Evolutionary conservation across 2,888 invertebrate species (phyloP), one percentile per base, ranked within the genome.

Genomic region (Spodoptera littoralis): DNA sequence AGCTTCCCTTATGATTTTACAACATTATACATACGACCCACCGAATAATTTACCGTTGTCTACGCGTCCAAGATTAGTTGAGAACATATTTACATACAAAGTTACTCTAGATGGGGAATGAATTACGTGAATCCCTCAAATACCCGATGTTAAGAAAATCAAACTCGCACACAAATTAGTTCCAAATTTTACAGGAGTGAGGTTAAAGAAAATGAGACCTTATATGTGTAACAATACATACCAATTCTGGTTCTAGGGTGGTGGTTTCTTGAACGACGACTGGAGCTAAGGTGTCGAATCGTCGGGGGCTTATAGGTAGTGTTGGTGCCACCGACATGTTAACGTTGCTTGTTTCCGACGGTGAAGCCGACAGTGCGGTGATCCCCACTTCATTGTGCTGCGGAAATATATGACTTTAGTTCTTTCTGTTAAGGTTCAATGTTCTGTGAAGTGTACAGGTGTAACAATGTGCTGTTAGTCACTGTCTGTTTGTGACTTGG

Each of bases 371-470:
- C 69, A 90, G 90, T 8, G 92, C 92, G 11, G 92, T 91, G 68
- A 94, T 94, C 72, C 91, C 90, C 70, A 94, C 91, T 78, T 91
- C 90, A 70, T 91, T 87, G 57, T 91, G 92, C 88, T 89, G 83
- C 56, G 65, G 69, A 80, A 66, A 63, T 49, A 60, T 6, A 50
- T 59, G 1, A 4, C 8, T 13, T 60, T 70, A 70, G 43, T 62
- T 48, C 45, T 44, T 51, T 48, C 30, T 61, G 13, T 43, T 36
- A 36, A 13, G 36, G 18, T 44, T 30, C n/a, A 45, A n/a, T 36
- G 54, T 56, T 61, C 57, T 73, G 62, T 74, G 61, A 48, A 60
- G 69, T 73, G 62, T 69, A 53, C 22, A 47, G 53, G 69, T 63
- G 63, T 51, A 60, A 63, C 56, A 69, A 77, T 80, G 81, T 69